Base-by-base conservation (phyloP, 2,797 vertebrate species). In the Bovichtus variegatus region DNA sequence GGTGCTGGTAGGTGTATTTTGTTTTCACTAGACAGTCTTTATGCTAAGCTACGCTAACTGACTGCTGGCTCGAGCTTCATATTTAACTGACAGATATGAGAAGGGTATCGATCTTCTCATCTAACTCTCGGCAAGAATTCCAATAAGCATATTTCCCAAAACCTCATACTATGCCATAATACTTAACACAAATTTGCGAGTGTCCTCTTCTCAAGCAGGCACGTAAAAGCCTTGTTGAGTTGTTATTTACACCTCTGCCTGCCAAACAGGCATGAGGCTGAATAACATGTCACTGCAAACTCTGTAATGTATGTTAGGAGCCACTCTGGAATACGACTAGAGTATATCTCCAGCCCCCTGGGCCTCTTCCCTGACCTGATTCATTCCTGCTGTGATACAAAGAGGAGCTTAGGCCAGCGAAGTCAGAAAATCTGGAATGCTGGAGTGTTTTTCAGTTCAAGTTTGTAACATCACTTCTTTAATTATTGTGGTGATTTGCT, bases 331-430 rank as follows among this genome's bases (percentile, higher is more conserved):
- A 80, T 74, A 72, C 12, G 25, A 84, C 72, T 67, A 49, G 71
- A 73, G 74, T 77, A 73, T 54, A 83, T 88, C 84, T 83, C 63
- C 61, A 83, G 65, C 70, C 70, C 78, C 70, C 76, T 18, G 82
- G 75, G 87, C 81, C 87, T 86, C 83, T 71, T 77, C 50, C 68
- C 81, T 79, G 84, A 85, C 87, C 82, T 82, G 78, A 88, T 82
- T 88, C 74, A 85, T 74, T 90, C 81, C 89, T 85, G 78, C 81
- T 86, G 85, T 43, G 80, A 87, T 70, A 57, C 67, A 78, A 86
- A 61, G 70, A 80, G 65, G 62, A 80, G 81, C 82, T 89, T 63
- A 72, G 67, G 16, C 78, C 63, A 31, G 65, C 67, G 54, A 76
- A 87, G 82, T 83, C 66, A 16, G 5, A 49, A 34, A 79, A 64